Evolutionary conservation across 2,113 vertebrate genomes (phyloP).

Genomic region (Neomonachus schauinslandi): DNA sequence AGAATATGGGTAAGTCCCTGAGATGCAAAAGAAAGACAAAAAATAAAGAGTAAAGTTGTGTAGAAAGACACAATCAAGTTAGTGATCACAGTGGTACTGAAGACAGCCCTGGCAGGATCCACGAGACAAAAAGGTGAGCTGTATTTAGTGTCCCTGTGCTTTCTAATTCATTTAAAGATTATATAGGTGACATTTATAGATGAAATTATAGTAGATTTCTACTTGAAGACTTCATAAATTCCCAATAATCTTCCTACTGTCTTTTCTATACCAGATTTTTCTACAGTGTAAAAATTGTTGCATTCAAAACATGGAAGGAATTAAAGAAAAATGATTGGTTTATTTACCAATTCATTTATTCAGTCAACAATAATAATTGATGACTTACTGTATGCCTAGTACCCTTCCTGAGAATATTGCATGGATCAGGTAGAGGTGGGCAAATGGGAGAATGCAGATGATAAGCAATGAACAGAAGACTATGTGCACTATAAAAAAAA

Average conservation of each 20-base stretch:
- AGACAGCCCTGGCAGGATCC: not conserved
- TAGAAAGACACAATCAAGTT: not conserved
- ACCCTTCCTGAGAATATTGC: not conserved
- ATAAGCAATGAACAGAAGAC: not conserved
- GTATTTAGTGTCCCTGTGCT: not conserved
- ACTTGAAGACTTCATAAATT: not conserved
- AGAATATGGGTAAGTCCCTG: not conserved
- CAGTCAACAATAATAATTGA: not conserved
- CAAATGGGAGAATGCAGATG: no score
- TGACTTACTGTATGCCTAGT: not conserved
- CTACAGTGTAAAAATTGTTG: not conserved
- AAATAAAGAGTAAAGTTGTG: not conserved
- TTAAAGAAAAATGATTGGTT: not conserved
- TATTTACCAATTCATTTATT: not conserved
- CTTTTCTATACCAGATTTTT: not conserved
- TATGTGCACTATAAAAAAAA: not conserved
- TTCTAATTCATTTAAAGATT: not conserved
- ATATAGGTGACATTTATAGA: no score
- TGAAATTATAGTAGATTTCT: not conserved
- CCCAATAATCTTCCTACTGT: not conserved
- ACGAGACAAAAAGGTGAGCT: rapidly evolving
- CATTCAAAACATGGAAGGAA: not conserved
- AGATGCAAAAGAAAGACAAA: not conserved
- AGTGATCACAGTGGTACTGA: rapidly evolving
- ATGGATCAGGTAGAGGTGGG: not conserved